Evolutionary conservation across 2,113 vertebrate species (phyloP), one percentile per base, ranked within the genome.

Genomic region (Paramisgurnus dabryanus): DNA sequence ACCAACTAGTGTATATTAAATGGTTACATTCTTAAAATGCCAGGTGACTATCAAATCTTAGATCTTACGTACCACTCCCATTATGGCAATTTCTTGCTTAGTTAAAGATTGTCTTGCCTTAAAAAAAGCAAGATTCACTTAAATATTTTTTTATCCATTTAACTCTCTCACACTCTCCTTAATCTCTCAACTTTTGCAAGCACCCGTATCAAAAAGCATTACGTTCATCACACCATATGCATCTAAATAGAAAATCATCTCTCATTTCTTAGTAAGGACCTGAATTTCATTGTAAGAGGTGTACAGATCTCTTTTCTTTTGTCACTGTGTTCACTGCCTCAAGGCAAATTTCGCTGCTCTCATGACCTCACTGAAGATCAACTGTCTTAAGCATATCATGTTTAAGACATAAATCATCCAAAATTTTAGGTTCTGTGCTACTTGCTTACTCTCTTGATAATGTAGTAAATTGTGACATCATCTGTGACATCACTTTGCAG

Each of bases 361-460:
- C 53, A 72, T 89, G 82, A 86, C 75, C 81, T 89, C 85, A 84
- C 82, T 78, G 82, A 80, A 85, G 83, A 65, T 89, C 82, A 78
- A 15, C 81, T 90, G 82, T 84, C 76, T 7, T 72, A 58, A 67
- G 67, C 75, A 53, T 86, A 74, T 86, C 78, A 76, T 49, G 55
- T 50, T 72, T 55, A 77, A 81, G 67, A 39, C 22, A 8, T 53
- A 10, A 0, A 61, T 61, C n/a, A n/a, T 13, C 17, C 7, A 58
- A 58, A 8, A 18, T 53, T 53, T 10, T 7, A 58, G n/a, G 13
- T 12, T 53, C 49, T 12, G 3, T 53, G 3, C 7, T 50, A 12
- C 22, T 50, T 50, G 0, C 49, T 47, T 47, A 47, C 27, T 34
- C 27, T 34, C 1, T 1, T 11, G 10, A 50, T 50, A 11, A 50